phyloP scores from a whole-genome alignment of 2,888 invertebrate species.

The Ophion obscuratus region DNA sequence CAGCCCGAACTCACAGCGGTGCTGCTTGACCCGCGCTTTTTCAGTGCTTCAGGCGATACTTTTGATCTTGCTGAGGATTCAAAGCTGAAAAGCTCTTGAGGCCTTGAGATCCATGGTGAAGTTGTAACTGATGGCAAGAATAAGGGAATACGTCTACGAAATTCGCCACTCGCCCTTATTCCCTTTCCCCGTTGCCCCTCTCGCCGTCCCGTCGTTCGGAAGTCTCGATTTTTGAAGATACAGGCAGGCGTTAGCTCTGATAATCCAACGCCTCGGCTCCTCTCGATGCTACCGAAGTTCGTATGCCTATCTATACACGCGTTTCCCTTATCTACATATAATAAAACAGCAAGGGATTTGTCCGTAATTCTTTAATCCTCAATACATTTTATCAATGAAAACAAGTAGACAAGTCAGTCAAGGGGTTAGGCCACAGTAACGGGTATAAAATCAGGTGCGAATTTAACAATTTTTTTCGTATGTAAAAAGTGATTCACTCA shows the following conservation, averaged over 20 bases:
- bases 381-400: no score
- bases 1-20: constrained; percentile 48
- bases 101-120: constrained; percentile 48
- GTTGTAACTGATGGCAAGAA: constrained; percentile 43
- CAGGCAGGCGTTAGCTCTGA: constrained; percentile 15
- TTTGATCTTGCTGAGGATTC: constrained; percentile 74
- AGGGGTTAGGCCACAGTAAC: no score
- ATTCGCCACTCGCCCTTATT: constrained; percentile 66
- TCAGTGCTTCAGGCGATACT: constrained; percentile 69
- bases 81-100: constrained; percentile 70
- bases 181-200: constrained; percentile 21
- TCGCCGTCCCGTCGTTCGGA: constrained; percentile 47
- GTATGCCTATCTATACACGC: neutral
- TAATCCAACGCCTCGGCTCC: constrained; percentile 25
- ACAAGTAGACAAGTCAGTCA: no score
- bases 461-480: no score
- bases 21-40: constrained; percentile 66
- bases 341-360: no score
- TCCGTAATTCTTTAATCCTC: no score
- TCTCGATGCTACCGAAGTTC: constrained; percentile 8
- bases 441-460: no score
- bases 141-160: constrained; percentile 63
- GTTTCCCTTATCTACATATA: neutral
- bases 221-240: constrained; percentile 61
- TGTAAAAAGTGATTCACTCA: no score